Base-by-base conservation (phyloP, 2,888 invertebrate species). In the Acronicta alni region DNA sequence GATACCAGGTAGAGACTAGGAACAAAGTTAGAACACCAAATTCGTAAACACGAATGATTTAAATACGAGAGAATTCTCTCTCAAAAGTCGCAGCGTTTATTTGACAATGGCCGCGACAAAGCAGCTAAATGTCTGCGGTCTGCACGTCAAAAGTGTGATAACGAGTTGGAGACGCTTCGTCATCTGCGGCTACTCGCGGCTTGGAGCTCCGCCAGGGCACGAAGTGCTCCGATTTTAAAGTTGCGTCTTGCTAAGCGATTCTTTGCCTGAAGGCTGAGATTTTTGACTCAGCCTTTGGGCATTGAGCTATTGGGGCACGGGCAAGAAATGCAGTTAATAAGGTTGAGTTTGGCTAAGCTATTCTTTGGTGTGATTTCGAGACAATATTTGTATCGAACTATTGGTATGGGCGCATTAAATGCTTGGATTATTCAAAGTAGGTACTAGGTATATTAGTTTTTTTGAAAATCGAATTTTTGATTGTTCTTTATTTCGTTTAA, bases 181-280 rank as follows among this genome's bases (percentile, higher is more conserved):
- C 89, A 89, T 89, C 88, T 87, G 91, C 83, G 89, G 85, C 82
- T 88, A 88, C 89, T 89, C 83, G 90, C 83, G 89, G 88, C 77
- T 92, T 92, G 92, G 92, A 90, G 58, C 66, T 15, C 1, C 72
- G 91, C 92, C 92, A 93, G 86, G 71, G 83, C 87, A 86, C 87
- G 87, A 67, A 86, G 82, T 76, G 75, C 74, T 78, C 61, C 48
- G 70, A 61, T 70, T 46, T 81, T 81, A 83, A 72, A 64, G 57
- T 62, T 46, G 49, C 20, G 67, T 77, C 59, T 42, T 54, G 47
- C 46, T 70, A 62, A 38, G 72, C 80, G 47, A 44, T 48, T 45
- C 16, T 20, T 57, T 71, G 51, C 39, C 23, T 17, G 0, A 17
- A 48, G 17, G 43, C 2, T 37, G 20, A 20, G 43, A 59, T 54